Base-by-base conservation (phyloP, 2,797 vertebrate genomes). In the Sebastiscus albofasciatus region DNA sequence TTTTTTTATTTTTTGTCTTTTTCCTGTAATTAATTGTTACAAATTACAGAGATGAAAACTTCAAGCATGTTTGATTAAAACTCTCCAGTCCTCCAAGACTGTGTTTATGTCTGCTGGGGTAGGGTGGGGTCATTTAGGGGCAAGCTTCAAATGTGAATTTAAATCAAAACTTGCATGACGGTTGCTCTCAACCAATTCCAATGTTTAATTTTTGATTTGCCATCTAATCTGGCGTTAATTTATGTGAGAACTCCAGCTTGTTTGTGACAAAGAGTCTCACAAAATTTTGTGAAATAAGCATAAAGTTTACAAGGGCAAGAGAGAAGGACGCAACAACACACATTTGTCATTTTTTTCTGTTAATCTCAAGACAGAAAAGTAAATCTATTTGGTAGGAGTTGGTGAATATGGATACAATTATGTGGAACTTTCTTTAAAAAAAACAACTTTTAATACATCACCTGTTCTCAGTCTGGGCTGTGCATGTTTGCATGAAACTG, bases 121-220 rank as follows among this genome's bases (percentile, higher is more conserved):
- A 16, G 67, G 68, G 2, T 46, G 62, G 67, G 71, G 76, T 87
- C 49, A 79, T 82, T 59, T 67, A 27, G 72, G 46, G 79, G 6
- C 68, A 72, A 67, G 33, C 33, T 36, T 58, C 6, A 74, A 82
- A 82, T 78, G 49, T 58, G 4, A 39, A 82, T 65, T 58, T 8
- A 68, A 55, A 64, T 52, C 20, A 14, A 68, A 67, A 14, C 4
- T 29, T 22, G 6, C 22, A 74, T 69, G 56, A 27, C 60, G 49
- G 52, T 20, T 66, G 11, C 65, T 72, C 11, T 74, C 11, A 68
- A 72, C 29, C 27, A 67, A 59, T 54, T 74, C 52, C 46, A 66
- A 29, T 54, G 4, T 68, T 82, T 33, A 14, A 55, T 39, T 24
- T 70, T 67, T 70, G 39, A 81, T 73, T 72, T 34, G 36, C 20